Conservation (phyloP, 2,113 vertebrate species). For the Drymodes brunneopygia region DNA sequence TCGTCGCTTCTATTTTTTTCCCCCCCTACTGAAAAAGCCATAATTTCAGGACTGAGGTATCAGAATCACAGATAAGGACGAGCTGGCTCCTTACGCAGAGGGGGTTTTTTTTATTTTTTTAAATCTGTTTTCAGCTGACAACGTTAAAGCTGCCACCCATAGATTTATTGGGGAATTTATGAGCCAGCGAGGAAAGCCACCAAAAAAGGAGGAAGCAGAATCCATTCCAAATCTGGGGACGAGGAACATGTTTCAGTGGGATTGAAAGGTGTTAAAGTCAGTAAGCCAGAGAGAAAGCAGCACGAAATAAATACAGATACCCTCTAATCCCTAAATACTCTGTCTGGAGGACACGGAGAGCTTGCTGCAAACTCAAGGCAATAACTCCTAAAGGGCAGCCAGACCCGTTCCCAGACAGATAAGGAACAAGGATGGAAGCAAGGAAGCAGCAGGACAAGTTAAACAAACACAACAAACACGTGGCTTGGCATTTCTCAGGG, state of each 20-base stretch:
- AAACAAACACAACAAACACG: neutral
- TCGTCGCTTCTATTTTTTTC: neutral
- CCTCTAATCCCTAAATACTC: neutral
- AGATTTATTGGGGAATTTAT: conserved; percentile 10
- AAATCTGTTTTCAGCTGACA: neutral
- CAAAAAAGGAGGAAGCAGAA: neutral
- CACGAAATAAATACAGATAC: neutral
- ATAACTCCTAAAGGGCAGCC: neutral
- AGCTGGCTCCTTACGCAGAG: neutral
- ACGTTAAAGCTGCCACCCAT: neutral
- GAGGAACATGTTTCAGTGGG: neutral
- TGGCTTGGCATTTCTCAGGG: neutral
- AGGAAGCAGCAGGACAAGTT: neutral
- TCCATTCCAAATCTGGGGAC: neutral
- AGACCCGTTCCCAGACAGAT: neutral
- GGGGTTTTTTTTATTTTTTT: neutral
- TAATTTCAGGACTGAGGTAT: neutral
- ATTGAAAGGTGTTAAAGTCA: conserved; percentile 16
- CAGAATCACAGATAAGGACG: neutral
- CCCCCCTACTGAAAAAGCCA: neutral
- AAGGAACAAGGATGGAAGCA: neutral
- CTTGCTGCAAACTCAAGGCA: neutral
- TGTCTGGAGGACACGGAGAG: neutral
- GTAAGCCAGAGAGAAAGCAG: neutral
- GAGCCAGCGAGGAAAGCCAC: neutral